Conservation (phyloP, 2,797 vertebrate genomes). For the Lateolabrax maculatus region DNA sequence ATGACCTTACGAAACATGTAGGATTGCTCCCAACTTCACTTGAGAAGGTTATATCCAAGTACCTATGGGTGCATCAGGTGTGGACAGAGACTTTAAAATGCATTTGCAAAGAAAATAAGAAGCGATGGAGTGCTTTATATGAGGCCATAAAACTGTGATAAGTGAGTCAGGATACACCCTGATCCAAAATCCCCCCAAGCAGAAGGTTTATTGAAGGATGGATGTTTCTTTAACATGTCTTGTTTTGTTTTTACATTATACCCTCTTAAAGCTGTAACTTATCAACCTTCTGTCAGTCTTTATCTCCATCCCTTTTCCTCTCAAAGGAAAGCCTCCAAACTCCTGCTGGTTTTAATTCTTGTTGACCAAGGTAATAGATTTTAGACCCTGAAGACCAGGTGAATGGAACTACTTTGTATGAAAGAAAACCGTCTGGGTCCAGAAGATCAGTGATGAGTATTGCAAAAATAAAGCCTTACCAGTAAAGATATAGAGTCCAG, state of each 20-base stretch:
- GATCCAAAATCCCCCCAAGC: not conserved
- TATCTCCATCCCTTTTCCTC: not conserved
- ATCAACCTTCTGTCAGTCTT: not conserved
- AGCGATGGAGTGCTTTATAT: not conserved
- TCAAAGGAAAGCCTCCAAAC: not conserved
- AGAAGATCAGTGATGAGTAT: not conserved
- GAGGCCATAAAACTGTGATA: not conserved
- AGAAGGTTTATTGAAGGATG: not conserved
- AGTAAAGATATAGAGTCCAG: constrained; percentile 86
- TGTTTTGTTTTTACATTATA: not conserved
- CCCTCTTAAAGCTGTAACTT: not conserved
- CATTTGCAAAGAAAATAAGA: not conserved
- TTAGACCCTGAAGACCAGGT: not conserved
- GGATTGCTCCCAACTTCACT: not conserved
- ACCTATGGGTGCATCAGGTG: not conserved
- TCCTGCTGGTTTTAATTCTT: not conserved
- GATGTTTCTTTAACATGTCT: not conserved
- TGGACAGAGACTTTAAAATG: not conserved
- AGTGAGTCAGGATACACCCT: not conserved
- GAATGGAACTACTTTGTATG: not conserved
- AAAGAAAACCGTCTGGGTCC: not conserved
- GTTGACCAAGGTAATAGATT: too few relatives aligned
- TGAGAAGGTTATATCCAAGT: not conserved
- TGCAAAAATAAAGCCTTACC: constrained; percentile 69
- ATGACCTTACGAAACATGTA: not conserved